phyloP scores from a whole-genome alignment of 2,113 vertebrate genomes.

The Penelope pileata region DNA sequence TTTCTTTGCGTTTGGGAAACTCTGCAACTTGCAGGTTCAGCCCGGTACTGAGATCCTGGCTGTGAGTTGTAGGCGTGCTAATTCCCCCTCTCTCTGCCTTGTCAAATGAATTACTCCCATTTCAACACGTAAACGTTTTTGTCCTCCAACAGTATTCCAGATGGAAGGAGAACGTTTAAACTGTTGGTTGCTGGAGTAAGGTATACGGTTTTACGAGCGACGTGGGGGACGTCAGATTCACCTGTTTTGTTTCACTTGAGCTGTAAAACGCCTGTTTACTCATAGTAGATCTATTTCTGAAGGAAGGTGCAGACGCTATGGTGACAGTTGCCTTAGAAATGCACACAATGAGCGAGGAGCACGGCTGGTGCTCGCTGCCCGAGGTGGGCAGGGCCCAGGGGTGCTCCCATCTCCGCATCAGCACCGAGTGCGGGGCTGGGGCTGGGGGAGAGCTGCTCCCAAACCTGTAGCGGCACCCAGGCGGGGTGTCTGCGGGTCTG shows the following conservation, averaged over 20 bases:
- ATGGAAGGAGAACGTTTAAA: background rate
- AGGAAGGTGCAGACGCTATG: conserved; percentile 18
- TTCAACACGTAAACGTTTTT: background rate
- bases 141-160: background rate
- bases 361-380: fast-evolving
- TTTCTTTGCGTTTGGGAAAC: background rate
- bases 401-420: background rate
- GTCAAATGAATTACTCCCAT: background rate
- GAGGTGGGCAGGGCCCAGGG: background rate
- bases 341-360: background rate
- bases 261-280: conserved; percentile 4
- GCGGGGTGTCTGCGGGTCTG: background rate
- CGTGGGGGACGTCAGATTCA: background rate
- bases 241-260: conserved; percentile 1
- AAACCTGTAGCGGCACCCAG: background rate
- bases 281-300: background rate
- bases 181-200: background rate
- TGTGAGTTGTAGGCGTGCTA: background rate
- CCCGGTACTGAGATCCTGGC: background rate
- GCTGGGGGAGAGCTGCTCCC: background rate
- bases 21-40: background rate
- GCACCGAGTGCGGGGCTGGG: fast-evolving
- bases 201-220: background rate
- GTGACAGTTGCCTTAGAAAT: conserved; percentile 64
- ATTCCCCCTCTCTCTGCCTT: background rate